Base-by-base conservation (phyloP, 2,797 vertebrate genomes). In the Urosaurus nigricauda region DNA sequence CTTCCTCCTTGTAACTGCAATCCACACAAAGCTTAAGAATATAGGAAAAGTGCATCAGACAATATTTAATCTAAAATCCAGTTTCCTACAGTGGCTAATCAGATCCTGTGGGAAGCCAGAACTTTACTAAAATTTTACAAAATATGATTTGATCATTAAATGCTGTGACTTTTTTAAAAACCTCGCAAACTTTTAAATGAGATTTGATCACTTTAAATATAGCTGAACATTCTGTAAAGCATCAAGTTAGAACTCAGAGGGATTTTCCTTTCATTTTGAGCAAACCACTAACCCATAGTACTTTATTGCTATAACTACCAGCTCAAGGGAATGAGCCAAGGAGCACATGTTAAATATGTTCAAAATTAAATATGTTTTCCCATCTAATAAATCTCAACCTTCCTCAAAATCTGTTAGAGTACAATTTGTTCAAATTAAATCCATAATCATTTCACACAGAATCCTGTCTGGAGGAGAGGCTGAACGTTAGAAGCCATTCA, bases 401-500 rank as follows among this genome's bases (percentile, higher is more conserved):
- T 86, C 71, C 37, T 1, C 81, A 16, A 83, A 85, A 47, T 63
- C 79, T 47, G 29, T 65, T 93, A 40, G 8, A n/a, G 83, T n/a
- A 58, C 24, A 58, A 7, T 90, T 85, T 91, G 78, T 21, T 35
- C 79, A 77, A 83, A 78, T 78, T 58, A 88, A 53, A 85, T 37
- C 37, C 37, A 29, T 82, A 86, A 70, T 82, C 14, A 12, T 82
- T 88, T 71, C 53, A 77, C 19, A 80, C 78, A 86, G 63, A 88
- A 78, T 83, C 8, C 53, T 83, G 47, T 86, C 58, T 93, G 51
- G 65, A 32, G 65, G 29, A 68, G 29, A 37, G 53, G 14, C 29
- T 68, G 89, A 90, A 88, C 84, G 60, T 83, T 29, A 90, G 47
- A 24, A 90, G 35, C 16, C 21, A 47, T 82, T 88, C 35, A 63